These are phyloP conservation scores for Glandiceps talaboti DNA, from an alignment of 53 echinoderm and acorn worm species.

Conservation along the genomic window DNA sequence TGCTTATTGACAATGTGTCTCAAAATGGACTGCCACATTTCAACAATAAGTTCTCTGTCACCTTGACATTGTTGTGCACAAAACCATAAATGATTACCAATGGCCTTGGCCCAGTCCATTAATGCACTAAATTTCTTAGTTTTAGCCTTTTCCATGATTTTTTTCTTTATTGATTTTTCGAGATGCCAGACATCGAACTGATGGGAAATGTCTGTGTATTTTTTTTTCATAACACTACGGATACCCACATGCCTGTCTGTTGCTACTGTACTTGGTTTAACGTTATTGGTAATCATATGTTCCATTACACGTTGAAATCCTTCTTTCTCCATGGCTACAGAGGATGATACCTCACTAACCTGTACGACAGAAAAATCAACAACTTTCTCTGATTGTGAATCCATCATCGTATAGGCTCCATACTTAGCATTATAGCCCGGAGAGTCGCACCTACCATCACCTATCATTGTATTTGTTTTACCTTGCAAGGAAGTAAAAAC, in stretches of 20 bases:
- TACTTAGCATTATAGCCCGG: conserved; percentile 31
- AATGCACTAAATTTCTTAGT: conserved; percentile 19
- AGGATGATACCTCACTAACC: conserved; percentile 9
- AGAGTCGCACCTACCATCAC: conserved; percentile 30
- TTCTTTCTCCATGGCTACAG: conserved; percentile 18
- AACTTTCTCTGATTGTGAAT: conserved; percentile 2
- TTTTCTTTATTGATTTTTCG: conserved; percentile 17
- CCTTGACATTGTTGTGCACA: conserved; percentile 18
- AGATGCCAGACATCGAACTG: conserved; percentile 34
- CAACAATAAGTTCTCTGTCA: conserved; percentile 3
- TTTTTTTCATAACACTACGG: background rate
- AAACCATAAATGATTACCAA: conserved; percentile 30
- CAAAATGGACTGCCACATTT: conserved; percentile 29
- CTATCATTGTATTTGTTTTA: conserved; percentile 1
- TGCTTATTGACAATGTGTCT: conserved; percentile 19
- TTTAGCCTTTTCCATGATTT: conserved; percentile 9
- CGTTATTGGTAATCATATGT: conserved; percentile 14
- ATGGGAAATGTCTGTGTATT: conserved; percentile 8
- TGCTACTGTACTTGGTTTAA: conserved; percentile 5
- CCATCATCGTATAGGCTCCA: conserved; percentile 23
- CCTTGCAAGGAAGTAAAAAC: background rate
- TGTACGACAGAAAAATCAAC: conserved; percentile 22
- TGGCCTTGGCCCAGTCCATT: conserved; percentile 10
- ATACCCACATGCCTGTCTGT: conserved; percentile 26
- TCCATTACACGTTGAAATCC: conserved; percentile 11